Conservation (phyloP, 2,113 vertebrate species). For the Caloenas nicobarica region DNA sequence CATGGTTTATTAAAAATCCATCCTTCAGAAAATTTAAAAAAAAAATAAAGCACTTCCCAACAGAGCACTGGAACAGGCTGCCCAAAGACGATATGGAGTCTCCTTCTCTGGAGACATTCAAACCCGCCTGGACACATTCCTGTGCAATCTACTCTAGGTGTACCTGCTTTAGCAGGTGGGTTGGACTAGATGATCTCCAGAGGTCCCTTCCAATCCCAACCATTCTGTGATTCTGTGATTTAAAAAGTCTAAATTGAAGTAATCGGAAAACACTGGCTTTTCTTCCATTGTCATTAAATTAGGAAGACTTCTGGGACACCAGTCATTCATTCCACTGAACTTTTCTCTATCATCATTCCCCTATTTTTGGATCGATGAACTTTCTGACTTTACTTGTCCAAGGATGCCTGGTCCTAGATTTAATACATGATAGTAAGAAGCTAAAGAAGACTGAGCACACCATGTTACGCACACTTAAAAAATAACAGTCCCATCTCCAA, state of each 20-base stretch:
- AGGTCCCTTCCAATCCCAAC: too few species aligned
- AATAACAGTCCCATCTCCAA: neutral
- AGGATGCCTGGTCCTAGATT: neutral
- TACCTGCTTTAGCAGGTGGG: too few species aligned
- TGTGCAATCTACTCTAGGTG: too few species aligned
- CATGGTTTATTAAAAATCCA: neutral
- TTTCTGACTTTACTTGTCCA: neutral
- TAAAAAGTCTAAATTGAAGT: neutral
- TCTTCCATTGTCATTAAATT: neutral
- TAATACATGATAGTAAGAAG: neutral
- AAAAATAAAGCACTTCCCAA: neutral
- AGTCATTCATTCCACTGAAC: neutral
- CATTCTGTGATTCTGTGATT: neutral
- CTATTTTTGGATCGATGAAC: neutral
- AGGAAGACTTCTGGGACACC: neutral
- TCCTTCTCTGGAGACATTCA: too few species aligned
- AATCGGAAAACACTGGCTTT: neutral
- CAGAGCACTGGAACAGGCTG: too few species aligned
- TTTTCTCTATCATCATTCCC: neutral
- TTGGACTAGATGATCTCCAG: too few species aligned
- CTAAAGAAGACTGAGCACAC: neutral
- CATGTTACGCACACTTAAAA: neutral
- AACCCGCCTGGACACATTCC: too few species aligned
- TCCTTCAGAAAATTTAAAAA: neutral
- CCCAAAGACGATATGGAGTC: too few species aligned